These are phyloP conservation scores for Melanostoma scalare DNA, from an alignment of 2,888 invertebrate genomes.

Conservation along the genomic window DNA sequence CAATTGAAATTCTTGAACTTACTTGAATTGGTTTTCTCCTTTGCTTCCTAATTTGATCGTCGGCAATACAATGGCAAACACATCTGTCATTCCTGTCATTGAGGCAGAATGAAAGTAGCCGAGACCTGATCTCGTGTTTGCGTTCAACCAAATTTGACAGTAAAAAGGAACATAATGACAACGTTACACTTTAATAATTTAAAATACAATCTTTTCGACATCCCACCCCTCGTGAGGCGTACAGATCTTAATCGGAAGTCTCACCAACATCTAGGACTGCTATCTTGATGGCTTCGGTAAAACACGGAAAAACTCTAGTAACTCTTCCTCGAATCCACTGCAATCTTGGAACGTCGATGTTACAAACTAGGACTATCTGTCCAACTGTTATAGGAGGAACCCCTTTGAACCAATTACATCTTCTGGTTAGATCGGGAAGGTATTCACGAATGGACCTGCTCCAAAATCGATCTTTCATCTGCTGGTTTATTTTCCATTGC, in stretches of 20 bases:
- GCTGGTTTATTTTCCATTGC: too few relatives aligned
- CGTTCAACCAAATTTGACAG: neutral
- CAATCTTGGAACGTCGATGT: too few relatives aligned
- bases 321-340: too few relatives aligned
- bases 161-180: too few relatives aligned
- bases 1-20: neutral
- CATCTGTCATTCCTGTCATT: neutral
- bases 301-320: too few relatives aligned
- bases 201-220: too few relatives aligned
- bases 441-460: conserved; percentile 2
- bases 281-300: too few relatives aligned
- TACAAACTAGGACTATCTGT: too few relatives aligned
- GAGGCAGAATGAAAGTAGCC: conserved; percentile 1
- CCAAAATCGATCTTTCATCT: conserved; percentile 1
- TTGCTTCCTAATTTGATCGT: neutral
- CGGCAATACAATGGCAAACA: neutral
- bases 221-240: too few relatives aligned
- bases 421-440: neutral
- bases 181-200: too few relatives aligned
- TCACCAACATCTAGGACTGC: too few relatives aligned
- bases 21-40: neutral
- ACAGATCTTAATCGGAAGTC: too few relatives aligned
- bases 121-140: neutral
- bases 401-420: neutral
- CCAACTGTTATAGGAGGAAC: neutral